Percentiles rank a stretch among this genome's conserved stretches.
Conservation (phyloP, 2,113 vertebrate genomes). For the Chaenogobius annularis region DNA sequence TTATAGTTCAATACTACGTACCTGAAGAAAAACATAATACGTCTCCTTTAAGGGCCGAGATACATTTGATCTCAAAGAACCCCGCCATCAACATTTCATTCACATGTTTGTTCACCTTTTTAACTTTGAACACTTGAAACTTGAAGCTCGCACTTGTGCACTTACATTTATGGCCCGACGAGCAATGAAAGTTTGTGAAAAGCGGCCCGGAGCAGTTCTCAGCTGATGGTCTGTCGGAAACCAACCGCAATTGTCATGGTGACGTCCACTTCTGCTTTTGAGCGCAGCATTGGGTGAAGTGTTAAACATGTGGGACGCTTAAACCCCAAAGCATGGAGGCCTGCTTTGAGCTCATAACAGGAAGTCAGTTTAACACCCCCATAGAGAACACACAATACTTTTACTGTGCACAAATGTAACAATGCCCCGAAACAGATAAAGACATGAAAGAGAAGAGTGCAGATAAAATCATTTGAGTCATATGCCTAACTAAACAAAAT, state of each 20-base stretch:
- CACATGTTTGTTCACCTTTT: neutral
- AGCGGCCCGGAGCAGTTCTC: constrained; percentile 21
- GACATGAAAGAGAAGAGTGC: too few relatives aligned
- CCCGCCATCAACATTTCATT: too few relatives aligned
- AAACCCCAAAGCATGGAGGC: neutral
- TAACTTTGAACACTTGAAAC: neutral
- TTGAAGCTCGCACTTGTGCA: too few relatives aligned
- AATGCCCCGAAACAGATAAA: too few relatives aligned
- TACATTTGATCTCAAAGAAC: too few relatives aligned
- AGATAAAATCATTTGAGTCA: too few relatives aligned
- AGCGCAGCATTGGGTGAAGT: neutral
- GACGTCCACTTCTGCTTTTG: neutral
- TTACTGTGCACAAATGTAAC: neutral
- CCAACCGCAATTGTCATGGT: neutral
- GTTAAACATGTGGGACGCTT: neutral
- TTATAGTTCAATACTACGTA: too few relatives aligned
- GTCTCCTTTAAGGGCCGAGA: too few relatives aligned
- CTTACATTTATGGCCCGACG: neutral
- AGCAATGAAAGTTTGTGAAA: constrained; percentile 34
- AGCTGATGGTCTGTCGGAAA: neutral
- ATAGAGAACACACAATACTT: neutral
- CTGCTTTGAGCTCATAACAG: neutral
- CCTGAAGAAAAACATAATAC: too few relatives aligned
- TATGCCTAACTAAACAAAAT: too few relatives aligned
- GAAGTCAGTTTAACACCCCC: neutral